Evolutionary conservation across 2,797 vertebrate genomes (phyloP), one percentile per base, ranked within the genome.

Genomic region (Cyprinella venusta): DNA sequence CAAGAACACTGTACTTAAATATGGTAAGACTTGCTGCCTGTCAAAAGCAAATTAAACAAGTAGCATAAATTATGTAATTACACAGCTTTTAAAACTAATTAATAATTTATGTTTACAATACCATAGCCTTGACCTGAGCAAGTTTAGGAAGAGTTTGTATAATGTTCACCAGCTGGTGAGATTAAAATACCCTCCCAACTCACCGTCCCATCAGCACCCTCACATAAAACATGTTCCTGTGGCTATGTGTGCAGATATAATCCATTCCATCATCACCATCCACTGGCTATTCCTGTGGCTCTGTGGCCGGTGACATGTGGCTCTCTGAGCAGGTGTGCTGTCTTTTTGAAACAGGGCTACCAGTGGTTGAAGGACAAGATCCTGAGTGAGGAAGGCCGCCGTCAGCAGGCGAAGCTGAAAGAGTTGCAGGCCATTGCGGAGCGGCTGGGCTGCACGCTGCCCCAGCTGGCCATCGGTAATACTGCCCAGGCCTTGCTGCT

Each of bases 301-400:
- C 26, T 4, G 40, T 9, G 48, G 59, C 42, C 9, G 16, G 10
- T 21, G 67, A 54, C 1, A 50, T 38, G 50, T 40, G 68, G 71
- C 30, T 56, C 50, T 79, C 83, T 86, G 65, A 88, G 72, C 85
- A 78, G 65, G 65, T 89, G 84, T 84, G 74, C 82, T 82, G 79
- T 84, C 52, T 87, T 67, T 80, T 88, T 79, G 24, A 81, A 87
- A 87, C 92, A 98, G 97, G 97, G 97, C 68, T 97, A 97, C 92
- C 96, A 98, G 89, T 98, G 97, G 97, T 91, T 98, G 88, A 98
- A 97, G 89, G 97, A 98, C 89, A 97, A 97, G 91, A 96, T 98
- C 90, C 90, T 97, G 90, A 97, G 96, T 9, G 97, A 98, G 91
- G 97, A 98, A 92, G 97, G 97, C 21, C 94, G 96, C 64, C 95